A percentile compares a stretch with the other conserved stretches of the same genome.
Evolutionary conservation across 2,888 invertebrate species (phyloP).

Genomic region (Cheilosia variabilis): DNA sequence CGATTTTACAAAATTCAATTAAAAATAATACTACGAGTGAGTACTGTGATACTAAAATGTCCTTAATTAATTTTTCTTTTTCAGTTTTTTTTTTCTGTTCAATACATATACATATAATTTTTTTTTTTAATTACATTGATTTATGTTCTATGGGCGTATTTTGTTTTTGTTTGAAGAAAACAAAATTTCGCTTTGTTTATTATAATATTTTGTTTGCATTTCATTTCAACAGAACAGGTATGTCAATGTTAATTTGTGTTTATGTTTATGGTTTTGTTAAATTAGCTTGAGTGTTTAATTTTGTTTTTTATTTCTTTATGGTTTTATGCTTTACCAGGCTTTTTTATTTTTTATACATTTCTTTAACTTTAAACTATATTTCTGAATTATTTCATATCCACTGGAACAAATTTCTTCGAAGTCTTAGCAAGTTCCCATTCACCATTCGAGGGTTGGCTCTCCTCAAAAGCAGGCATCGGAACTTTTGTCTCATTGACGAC

Average conservation of each 20-base stretch:
- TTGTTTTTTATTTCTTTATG: conserved; percentile 59
- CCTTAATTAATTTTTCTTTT: conserved; percentile 55
- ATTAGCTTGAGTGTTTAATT: conserved; percentile 59
- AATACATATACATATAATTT: conserved; percentile 23
- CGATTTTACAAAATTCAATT: conserved; percentile 80
- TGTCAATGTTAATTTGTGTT: conserved; percentile 59
- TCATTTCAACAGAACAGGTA: conserved; percentile 72
- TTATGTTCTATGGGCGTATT: conserved; percentile 36
- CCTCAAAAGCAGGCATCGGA: too few relatives aligned
- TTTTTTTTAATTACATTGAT: conserved; percentile 49
- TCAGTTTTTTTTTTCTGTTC: conserved; percentile 56
- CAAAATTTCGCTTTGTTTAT: conserved; percentile 48
- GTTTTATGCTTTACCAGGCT: not conserved
- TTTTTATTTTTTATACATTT: not conserved
- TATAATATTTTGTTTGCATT: conserved; percentile 57
- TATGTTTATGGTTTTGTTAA: conserved; percentile 40
- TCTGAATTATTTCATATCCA: too few relatives aligned
- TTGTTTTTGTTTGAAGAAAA: conserved; percentile 35
- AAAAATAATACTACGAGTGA: conserved; percentile 67
- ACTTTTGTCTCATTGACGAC: too few relatives aligned
- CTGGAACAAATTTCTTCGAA: too few relatives aligned
- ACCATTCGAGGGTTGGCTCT: too few relatives aligned
- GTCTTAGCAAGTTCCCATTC: too few relatives aligned
- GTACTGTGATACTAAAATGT: conserved; percentile 42
- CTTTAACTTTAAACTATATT: too few relatives aligned